Percentiles rank a stretch among this genome's conserved stretches.
Conservation (phyloP, 2,797 vertebrate genomes). For the Diplodus sargus region DNA sequence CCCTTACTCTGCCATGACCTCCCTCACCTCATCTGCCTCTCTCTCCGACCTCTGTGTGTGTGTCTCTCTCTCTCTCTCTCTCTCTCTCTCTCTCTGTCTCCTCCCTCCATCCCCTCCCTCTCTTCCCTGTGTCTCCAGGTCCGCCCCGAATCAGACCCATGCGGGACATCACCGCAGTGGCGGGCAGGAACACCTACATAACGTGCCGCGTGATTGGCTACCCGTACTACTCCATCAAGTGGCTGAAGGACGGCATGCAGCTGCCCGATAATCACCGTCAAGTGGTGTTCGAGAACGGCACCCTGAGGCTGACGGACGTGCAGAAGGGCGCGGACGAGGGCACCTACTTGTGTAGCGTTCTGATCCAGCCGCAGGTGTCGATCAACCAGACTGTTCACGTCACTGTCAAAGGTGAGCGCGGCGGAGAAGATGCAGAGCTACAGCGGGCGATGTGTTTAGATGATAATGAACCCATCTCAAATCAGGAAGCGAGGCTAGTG, state of each 20-base stretch:
- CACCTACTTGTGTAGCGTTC: conserved; percentile 97
- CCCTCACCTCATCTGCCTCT: conserved; percentile 71
- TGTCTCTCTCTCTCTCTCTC: conserved; percentile 51
- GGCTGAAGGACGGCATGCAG: conserved; percentile 97
- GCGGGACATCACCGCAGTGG: conserved; percentile 96
- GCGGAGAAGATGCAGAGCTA: background rate
- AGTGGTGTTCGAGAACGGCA: conserved; percentile 98
- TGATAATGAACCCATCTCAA: background rate
- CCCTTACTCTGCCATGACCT: conserved; percentile 71
- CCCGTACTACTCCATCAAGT: conserved; percentile 99
- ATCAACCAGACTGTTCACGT: conserved; percentile 98
- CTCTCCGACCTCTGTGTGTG: conserved; percentile 67
- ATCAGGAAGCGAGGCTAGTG: conserved; percentile 1
- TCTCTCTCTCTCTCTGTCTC: conserved; percentile 55
- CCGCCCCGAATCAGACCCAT: conserved; percentile 97
- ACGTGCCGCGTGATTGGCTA: conserved; percentile 99
- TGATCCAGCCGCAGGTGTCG: conserved; percentile 97
- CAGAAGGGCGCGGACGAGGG: conserved; percentile 99
- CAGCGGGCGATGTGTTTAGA: background rate
- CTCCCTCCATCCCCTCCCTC: conserved; percentile 72
- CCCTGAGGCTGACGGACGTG: conserved; percentile 95
- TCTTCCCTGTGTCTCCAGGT: conserved; percentile 84
- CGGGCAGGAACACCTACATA: conserved; percentile 97
- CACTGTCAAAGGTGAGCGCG: conserved; percentile 92
- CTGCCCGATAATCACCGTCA: conserved; percentile 98